These are phyloP conservation scores for Drosophila varians DNA, from an alignment of 1,140 invertebrate genomes.

Conservation along the genomic window DNA sequence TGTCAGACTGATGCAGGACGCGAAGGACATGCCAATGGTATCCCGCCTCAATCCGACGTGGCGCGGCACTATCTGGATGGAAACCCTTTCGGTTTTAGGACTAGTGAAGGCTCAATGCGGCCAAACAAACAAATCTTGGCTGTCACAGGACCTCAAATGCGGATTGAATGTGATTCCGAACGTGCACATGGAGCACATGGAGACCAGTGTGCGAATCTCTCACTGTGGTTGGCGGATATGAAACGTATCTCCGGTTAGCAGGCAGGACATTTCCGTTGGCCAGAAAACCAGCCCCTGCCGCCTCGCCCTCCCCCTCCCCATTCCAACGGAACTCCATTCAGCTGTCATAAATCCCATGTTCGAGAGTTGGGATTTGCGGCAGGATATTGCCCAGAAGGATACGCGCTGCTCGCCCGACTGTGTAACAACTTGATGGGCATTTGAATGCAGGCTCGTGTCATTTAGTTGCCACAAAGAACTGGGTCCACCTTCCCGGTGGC, in stretches of 20 bases:
- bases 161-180: slow-evolving; percentile 50
- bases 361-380: slow-evolving; percentile 56
- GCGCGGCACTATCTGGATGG: slow-evolving; percentile 21
- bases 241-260: slow-evolving; percentile 82
- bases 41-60: slow-evolving; percentile 51
- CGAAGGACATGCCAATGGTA: slow-evolving; percentile 52
- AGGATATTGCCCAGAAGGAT: slow-evolving; percentile 79
- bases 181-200: background rate
- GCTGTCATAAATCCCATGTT: slow-evolving; percentile 77
- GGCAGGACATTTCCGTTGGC: slow-evolving; percentile 80
- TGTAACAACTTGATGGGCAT: slow-evolving; percentile 76
- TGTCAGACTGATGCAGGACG: slow-evolving; percentile 54
- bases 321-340: slow-evolving; percentile 28
- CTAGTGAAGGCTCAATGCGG: slow-evolving; percentile 5
- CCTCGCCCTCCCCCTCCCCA: no score
- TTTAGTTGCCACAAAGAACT: slow-evolving; percentile 45
- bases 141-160: slow-evolving; percentile 53
- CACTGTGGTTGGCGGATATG: slow-evolving; percentile 69
- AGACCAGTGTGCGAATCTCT: slow-evolving; percentile 18
- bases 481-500: background rate
- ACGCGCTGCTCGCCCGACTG: slow-evolving; percentile 55
- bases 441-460: slow-evolving; percentile 73
- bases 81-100: slow-evolving; percentile 50
- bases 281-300: no score
- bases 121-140: slow-evolving; percentile 71